Evolutionary conservation across 2,888 invertebrate genomes (phyloP).

Genomic region (Coenonympha glycerion): DNA sequence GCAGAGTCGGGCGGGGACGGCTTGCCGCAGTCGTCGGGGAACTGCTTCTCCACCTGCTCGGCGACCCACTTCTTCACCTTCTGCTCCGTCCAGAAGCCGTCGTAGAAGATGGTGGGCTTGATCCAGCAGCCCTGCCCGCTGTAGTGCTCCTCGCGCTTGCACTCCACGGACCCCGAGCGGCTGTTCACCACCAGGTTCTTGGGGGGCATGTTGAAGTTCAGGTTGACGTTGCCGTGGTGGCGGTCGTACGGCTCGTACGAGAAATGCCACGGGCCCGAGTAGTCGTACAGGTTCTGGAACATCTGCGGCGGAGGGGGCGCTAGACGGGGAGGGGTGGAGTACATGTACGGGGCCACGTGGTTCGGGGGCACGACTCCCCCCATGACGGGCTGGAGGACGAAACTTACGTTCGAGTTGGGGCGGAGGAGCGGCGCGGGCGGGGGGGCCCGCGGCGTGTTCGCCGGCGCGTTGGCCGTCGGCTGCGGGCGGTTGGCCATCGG

Average conservation of each 20-base stretch:
- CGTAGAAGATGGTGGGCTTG: conserved; percentile 70
- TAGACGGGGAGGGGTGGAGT: conserved; percentile 33
- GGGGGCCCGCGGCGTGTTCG: conserved; percentile 25
- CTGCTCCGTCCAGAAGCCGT: conserved; percentile 74
- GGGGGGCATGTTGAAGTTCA: conserved; percentile 64
- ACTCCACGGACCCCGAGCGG: conserved; percentile 45
- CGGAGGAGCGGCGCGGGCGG: conserved; percentile 29
- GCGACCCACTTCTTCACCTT: conserved; percentile 73
- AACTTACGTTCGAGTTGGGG: conserved; percentile 67
- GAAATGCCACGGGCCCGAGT: conserved; percentile 63
- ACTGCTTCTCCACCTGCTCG: conserved; percentile 69
- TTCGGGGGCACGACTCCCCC: conserved; percentile 48
- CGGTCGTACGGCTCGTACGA: conserved; percentile 59
- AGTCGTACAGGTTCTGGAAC: conserved; percentile 60
- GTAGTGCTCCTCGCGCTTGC: conserved; percentile 46
- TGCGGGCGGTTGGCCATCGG: conserved; percentile 22
- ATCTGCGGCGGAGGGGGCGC: conserved; percentile 41
- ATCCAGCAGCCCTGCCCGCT: conserved; percentile 63
- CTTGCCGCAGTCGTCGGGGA: conserved; percentile 50
- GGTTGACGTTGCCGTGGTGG: conserved; percentile 54
- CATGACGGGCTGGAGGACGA: conserved; percentile 57
- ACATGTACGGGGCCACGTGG: too few species aligned
- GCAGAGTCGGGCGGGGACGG: conserved; percentile 32
- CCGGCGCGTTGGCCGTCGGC: conserved; percentile 26
- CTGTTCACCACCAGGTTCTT: conserved; percentile 61